Evolutionary conservation across 1,140 invertebrate genomes (phyloP), one percentile per base, ranked within the genome.

Genomic region (Physella acuta): DNA sequence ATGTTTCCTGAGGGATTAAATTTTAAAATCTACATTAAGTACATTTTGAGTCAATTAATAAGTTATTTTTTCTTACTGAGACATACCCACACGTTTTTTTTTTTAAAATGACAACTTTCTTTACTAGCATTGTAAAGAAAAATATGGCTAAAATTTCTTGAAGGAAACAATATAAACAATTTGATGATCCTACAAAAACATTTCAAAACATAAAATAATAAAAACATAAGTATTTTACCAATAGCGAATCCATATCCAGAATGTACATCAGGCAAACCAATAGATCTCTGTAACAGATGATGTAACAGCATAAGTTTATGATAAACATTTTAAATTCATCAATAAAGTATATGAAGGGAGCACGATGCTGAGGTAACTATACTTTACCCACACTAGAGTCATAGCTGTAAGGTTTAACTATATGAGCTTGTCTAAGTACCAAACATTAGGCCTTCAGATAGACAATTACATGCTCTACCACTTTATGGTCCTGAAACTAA

Each of bases 191-290:
- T n/a, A n/a, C n/a, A n/a, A n/a, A n/a, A n/a, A n/a, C n/a, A n/a
- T n/a, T n/a, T n/a, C n/a, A n/a, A n/a, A 34, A 60, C 24, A 14
- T 34, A 34, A 30, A 11, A 60, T 17, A 20, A 63, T 17, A 8
- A 63, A 24, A 63, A 14, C 36, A 49, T 33, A 16, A 52, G 26
- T 49, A n/a, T n/a, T 91, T 77, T 77, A 82, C 82, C 93, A 85
- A 99, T 99, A 30, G 97, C 97, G 90, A 99, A 99, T 49, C 97
- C 97, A 89, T 99, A 99, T 49, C 97, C 98, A 30, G 96, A 98
- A 87, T 99, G 98, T 44, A 99, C 91, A 89, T 99, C 98, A 16
- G 98, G 98, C 20, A 99, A 86, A 34, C 98, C 98, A 76, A 90
- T 86, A 8, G 89, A 90, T 71, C 82, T 80, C 84, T 87, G 71